Evolutionary conservation across 1,140 invertebrate genomes (phyloP).

Genomic region (Trinorchestia longiramus): DNA sequence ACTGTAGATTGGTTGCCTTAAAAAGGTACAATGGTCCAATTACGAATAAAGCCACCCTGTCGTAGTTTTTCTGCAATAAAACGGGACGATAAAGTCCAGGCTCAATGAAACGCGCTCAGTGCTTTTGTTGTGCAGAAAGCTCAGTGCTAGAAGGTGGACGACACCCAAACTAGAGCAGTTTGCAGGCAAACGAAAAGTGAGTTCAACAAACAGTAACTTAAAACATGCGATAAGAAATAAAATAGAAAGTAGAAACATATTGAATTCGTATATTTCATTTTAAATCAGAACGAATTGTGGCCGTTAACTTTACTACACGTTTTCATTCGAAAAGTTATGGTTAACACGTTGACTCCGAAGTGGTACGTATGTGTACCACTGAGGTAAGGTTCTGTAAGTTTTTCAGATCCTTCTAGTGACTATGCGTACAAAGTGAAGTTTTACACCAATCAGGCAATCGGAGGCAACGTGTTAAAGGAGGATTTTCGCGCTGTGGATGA

Average conservation of each 20-base stretch:
- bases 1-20: background rate
- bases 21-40: conserved; percentile 2
- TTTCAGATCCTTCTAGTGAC: too few species aligned
- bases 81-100: background rate
- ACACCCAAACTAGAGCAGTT: background rate
- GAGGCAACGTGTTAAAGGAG: too few species aligned
- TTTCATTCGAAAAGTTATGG: background rate
- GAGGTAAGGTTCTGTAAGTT: too few species aligned
- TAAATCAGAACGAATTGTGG: background rate
- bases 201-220: background rate
- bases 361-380: too few species aligned
- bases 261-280: background rate
- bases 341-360: background rate
- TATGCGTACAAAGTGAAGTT: too few species aligned
- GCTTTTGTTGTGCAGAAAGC: background rate
- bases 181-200: background rate
- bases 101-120: background rate
- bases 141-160: background rate
- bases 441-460: too few species aligned
- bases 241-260: background rate
- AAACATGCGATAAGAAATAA: background rate
- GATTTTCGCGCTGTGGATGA: background rate
- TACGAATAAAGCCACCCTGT: background rate
- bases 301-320: background rate
- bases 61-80: background rate